Conservation (phyloP, 2,797 vertebrate genomes). For the Clarias laeviceps region DNA sequence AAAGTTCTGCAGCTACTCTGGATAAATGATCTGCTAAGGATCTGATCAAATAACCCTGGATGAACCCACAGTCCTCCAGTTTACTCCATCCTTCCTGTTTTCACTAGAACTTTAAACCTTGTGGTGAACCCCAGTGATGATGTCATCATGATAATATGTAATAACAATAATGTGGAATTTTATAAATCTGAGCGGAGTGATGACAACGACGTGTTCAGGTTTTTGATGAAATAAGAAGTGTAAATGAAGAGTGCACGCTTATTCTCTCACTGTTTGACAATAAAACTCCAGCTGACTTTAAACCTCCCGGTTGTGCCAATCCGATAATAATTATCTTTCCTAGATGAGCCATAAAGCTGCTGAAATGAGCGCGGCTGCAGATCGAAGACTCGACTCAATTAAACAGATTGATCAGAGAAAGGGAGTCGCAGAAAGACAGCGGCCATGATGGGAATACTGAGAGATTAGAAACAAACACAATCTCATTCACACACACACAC, state of each 20-base stretch:
- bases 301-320: conserved; percentile 49
- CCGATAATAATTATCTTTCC: conserved; percentile 58
- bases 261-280: conserved; percentile 35
- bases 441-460: conserved; percentile 2
- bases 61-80: background rate
- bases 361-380: conserved; percentile 49
- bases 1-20: too few species aligned
- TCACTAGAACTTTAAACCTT: background rate
- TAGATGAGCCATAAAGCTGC: conserved; percentile 49
- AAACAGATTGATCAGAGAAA: conserved; percentile 56
- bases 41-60: too few species aligned
- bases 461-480: conserved; percentile 14
- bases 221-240: background rate
- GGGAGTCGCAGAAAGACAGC: conserved; percentile 30
- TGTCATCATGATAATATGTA: background rate
- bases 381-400: conserved; percentile 57
- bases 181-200: background rate
- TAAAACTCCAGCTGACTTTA: conserved; percentile 48
- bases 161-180: background rate
- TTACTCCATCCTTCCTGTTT: background rate
- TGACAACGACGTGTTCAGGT: background rate
- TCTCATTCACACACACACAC: background rate
- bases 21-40: too few species aligned
- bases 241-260: conserved; percentile 17
- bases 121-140: background rate